A percentile compares a stretch with the other conserved stretches of the same genome.
These are phyloP conservation scores for Zygothrica quintamaculata DNA, from an alignment of 2,888 invertebrate genomes.

Conservation along the genomic window DNA sequence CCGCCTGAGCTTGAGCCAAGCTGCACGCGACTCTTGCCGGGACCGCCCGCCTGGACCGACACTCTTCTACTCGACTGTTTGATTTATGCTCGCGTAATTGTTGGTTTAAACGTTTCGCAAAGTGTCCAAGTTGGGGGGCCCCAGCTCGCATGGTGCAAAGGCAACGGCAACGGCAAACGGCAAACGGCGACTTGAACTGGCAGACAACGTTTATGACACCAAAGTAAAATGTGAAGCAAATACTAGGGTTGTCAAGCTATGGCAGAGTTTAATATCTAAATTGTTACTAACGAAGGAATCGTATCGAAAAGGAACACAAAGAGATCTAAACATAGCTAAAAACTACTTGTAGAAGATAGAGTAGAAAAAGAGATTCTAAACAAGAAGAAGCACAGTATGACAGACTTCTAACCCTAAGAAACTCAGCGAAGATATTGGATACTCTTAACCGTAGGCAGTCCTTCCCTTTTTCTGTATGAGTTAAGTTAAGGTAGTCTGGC, in stretches of 20 bases:
- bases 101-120: constrained; percentile 84
- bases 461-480: too few species aligned
- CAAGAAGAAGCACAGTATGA: too few species aligned
- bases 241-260: constrained; percentile 63
- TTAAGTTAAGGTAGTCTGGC: constrained; percentile 37
- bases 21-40: constrained; percentile 71
- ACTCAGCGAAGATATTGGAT: too few species aligned
- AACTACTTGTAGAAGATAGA: too few species aligned
- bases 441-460: too few species aligned
- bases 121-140: constrained; percentile 52
- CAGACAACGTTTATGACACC: constrained; percentile 65
- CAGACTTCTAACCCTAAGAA: too few species aligned
- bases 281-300: too few species aligned
- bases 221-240: constrained; percentile 55
- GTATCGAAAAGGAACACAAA: too few species aligned
- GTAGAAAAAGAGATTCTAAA: too few species aligned
- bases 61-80: constrained; percentile 81
- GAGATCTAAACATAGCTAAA: too few species aligned
- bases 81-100: constrained; percentile 85
- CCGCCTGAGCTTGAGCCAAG: neutral
- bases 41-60: constrained; percentile 65
- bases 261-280: neutral
- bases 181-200: constrained; percentile 22
- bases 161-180: constrained; percentile 3
- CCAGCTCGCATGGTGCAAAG: constrained; percentile 4